A percentile compares a stretch with the other conserved stretches of the same genome.
These are phyloP conservation scores for Drosophila pallidifrons DNA, from an alignment of 1,140 invertebrate species.

Conservation along the genomic window DNA sequence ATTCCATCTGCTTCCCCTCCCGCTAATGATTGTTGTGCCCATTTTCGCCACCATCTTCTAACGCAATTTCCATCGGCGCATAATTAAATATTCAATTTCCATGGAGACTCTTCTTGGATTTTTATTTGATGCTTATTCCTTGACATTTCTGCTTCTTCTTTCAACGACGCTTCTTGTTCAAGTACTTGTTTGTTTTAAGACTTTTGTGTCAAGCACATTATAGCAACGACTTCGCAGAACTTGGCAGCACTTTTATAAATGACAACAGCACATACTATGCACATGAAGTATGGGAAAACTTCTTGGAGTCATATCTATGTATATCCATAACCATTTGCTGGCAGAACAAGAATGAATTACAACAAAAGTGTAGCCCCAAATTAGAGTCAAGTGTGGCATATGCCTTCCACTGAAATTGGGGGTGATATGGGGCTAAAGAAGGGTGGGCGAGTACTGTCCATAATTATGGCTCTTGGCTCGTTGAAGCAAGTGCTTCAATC, in stretches of 20 bases:
- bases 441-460: constrained; percentile 46
- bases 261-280: too few relatives aligned
- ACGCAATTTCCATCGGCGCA: constrained; percentile 69
- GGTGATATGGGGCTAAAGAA: neutral
- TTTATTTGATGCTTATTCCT: constrained; percentile 53
- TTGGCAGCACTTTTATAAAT: constrained; percentile 1
- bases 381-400: constrained; percentile 32
- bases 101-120: constrained; percentile 52
- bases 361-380: constrained; percentile 40
- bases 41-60: constrained; percentile 74
- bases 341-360: constrained; percentile 55
- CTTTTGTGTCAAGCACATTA: constrained; percentile 73
- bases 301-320: constrained; percentile 46
- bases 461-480: constrained; percentile 69
- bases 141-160: constrained; percentile 11
- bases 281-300: constrained; percentile 10
- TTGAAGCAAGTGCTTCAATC: constrained; percentile 1
- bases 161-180: constrained; percentile 13
- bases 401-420: neutral
- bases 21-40: constrained; percentile 42
- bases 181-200: constrained; percentile 67
- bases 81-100: constrained; percentile 83
- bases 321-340: constrained; percentile 47
- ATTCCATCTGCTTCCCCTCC: neutral
- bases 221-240: constrained; percentile 42